Evolutionary conservation across 2,797 vertebrate genomes (phyloP).

Genomic region (Syndactyla subalaris): DNA sequence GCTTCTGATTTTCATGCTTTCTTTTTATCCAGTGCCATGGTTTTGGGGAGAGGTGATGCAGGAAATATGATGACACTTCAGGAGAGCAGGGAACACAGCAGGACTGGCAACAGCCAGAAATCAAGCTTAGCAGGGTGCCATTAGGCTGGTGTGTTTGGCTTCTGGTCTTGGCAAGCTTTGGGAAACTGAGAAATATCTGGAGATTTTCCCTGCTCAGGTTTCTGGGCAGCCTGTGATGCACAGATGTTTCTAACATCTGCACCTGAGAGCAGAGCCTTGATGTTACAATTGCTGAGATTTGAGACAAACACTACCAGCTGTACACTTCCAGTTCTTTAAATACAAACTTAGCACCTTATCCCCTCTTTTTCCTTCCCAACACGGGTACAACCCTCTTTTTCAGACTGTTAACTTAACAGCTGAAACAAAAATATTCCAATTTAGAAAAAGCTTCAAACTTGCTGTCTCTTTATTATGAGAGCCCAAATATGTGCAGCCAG

Average conservation of each 20-base stretch:
- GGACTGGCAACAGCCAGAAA: neutral
- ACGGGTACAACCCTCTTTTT: neutral
- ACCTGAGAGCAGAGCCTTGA: neutral
- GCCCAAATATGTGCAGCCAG: fast-evolving
- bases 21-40: neutral
- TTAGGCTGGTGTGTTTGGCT: neutral
- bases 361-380: neutral
- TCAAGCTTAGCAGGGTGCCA: neutral
- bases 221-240: neutral
- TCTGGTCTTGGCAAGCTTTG: neutral
- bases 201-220: neutral
- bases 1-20: neutral
- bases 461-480: neutral
- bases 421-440: neutral
- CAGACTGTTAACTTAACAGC: neutral
- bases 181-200: neutral
- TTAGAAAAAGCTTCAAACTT: neutral
- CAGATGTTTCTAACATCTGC: constrained; percentile 5
- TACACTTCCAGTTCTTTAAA: neutral
- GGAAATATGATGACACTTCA: neutral
- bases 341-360: no score
- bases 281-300: neutral
- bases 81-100: neutral
- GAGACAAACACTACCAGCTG: neutral
- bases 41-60: neutral